These are phyloP conservation scores for Brachyopa scutellaris DNA, from an alignment of 2,888 invertebrate genomes.

Conservation along the genomic window DNA sequence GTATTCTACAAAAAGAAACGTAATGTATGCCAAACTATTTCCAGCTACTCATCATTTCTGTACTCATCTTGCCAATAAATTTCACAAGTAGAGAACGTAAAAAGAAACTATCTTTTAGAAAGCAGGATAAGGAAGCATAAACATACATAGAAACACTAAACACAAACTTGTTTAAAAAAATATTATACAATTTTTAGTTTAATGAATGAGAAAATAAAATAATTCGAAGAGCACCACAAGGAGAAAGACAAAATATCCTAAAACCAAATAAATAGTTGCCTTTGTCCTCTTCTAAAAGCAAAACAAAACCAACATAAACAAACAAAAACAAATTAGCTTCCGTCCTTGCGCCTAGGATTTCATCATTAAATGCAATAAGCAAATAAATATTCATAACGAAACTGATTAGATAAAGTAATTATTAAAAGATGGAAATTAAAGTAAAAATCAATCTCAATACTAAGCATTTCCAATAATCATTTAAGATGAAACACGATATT, in stretches of 20 bases:
- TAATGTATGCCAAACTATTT: no score
- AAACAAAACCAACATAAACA: constrained; percentile 39
- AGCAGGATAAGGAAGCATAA: constrained; percentile 50
- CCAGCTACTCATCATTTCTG: not conserved
- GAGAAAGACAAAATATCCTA: not conserved
- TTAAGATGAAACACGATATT: constrained; percentile 40
- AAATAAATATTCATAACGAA: constrained; percentile 18
- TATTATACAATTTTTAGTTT: not conserved
- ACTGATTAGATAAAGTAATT: constrained; percentile 19
- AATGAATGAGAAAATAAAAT: constrained; percentile 14
- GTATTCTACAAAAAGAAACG: no score
- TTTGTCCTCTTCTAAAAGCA: constrained; percentile 3
- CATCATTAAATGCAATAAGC: constrained; percentile 34
- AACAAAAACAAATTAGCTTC: constrained; percentile 48
- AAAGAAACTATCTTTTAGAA: not conserved
- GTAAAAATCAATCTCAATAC: constrained; percentile 49
- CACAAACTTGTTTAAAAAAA: constrained; percentile 4
- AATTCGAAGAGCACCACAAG: not conserved
- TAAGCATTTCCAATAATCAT: constrained; percentile 51
- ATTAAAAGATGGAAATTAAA: constrained; percentile 21
- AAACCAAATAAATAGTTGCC: not conserved
- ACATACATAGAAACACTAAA: constrained; percentile 34
- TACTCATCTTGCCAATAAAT: constrained; percentile 40
- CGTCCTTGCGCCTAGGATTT: constrained; percentile 64
- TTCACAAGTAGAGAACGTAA: not conserved